Percentiles rank a stretch among this genome's conserved stretches.
phyloP scores from a whole-genome alignment of 2,113 vertebrate genomes.

The Cervus canadensis region DNA sequence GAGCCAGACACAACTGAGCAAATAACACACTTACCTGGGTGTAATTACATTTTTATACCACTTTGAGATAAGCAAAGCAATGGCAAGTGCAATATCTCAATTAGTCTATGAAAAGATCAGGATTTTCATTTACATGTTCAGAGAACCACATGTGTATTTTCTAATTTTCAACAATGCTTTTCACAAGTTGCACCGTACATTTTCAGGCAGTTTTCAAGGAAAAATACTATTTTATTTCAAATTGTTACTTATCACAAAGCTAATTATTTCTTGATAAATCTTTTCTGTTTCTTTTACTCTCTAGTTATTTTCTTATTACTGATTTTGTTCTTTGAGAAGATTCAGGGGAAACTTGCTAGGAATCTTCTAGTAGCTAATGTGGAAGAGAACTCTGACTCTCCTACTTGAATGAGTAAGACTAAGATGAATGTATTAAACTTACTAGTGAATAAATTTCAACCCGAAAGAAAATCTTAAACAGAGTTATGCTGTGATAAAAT shows the following conservation, averaged over 20 bases:
- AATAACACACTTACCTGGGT: not conserved
- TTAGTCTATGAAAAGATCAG: not conserved
- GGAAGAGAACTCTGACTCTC: not conserved
- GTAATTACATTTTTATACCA: not conserved
- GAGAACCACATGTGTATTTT: not conserved
- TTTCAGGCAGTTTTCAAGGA: slow-evolving; percentile 16
- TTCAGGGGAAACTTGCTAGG: not conserved
- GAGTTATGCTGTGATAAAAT: not conserved
- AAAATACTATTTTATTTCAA: slow-evolving; percentile 19
- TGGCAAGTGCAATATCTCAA: not conserved
- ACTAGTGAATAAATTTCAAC: not conserved
- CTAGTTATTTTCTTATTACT: not conserved
- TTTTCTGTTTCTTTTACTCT: not conserved
- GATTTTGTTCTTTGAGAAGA: slow-evolving; percentile 3
- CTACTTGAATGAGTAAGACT: not conserved
- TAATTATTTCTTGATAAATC: not conserved
- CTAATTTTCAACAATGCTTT: not conserved
- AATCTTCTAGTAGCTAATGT: not conserved
- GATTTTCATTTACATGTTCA: not conserved
- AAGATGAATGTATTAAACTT: not conserved
- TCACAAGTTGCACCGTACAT: not conserved
- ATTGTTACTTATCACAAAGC: not conserved
- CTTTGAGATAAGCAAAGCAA: not conserved
- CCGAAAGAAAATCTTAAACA: not conserved
- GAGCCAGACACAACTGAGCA: fast-evolving